These are phyloP conservation scores for Pyrgilauda ruficollis DNA, from an alignment of 2,113 vertebrate genomes.

Conservation along the genomic window DNA sequence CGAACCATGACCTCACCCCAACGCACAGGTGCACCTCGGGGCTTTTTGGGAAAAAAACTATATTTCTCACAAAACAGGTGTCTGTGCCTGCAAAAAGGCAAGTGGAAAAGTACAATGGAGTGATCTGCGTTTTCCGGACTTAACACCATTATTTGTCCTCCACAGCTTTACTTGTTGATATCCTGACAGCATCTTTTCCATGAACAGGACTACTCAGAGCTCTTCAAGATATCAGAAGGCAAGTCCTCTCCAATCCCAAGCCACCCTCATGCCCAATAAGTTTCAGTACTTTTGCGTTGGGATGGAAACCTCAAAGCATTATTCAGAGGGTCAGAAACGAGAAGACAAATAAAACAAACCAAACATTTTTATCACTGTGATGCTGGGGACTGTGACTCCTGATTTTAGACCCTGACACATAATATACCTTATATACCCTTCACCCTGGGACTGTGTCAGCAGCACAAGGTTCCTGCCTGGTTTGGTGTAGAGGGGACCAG, in stretches of 20 bases:
- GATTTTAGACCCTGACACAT: neutral
- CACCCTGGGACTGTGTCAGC: neutral
- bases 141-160: neutral
- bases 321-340: neutral
- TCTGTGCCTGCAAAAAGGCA: neutral
- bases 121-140: neutral
- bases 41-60: neutral
- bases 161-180: neutral
- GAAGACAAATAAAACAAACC: neutral
- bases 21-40: neutral
- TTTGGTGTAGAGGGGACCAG: neutral
- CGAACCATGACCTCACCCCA: slow-evolving; percentile 6
- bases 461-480: neutral
- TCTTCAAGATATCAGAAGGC: neutral
- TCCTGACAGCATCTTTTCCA: neutral
- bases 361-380: neutral
- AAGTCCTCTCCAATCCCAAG: neutral
- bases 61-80: slow-evolving; percentile 23
- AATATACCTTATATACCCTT: neutral
- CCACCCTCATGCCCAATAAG: neutral
- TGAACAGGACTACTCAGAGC: neutral
- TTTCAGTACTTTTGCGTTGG: neutral
- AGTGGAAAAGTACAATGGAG: neutral
- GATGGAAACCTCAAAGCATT: neutral
- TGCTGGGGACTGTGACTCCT: neutral